A percentile compares a stretch with the other conserved stretches of the same genome.
Conservation (phyloP, 2,888 invertebrate genomes). For the Melangyna quadrimaculata region DNA sequence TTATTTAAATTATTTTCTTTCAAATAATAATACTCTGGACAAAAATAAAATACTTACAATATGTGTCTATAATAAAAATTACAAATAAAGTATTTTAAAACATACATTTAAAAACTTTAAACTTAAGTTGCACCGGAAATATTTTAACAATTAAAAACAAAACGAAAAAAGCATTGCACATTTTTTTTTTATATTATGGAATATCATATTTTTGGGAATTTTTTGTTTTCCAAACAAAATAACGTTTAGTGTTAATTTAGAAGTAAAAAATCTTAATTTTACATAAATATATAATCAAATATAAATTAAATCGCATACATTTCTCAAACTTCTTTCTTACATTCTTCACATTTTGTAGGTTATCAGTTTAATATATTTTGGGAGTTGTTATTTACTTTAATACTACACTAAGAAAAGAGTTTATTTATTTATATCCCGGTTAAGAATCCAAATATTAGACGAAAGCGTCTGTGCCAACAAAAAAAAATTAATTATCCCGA, state of each 20-base stretch:
- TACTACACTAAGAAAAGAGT: too few relatives aligned
- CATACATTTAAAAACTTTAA: constrained; percentile 24
- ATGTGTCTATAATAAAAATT: constrained; percentile 36
- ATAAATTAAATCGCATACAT: neutral
- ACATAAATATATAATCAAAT: neutral
- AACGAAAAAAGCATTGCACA: constrained; percentile 32
- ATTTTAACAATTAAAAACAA: constrained; percentile 13
- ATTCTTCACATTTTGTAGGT: neutral
- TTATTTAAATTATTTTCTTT: constrained; percentile 25
- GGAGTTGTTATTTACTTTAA: too few relatives aligned
- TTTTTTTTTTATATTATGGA: constrained; percentile 33
- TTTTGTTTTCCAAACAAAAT: constrained; percentile 13
- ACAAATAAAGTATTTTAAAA: constrained; percentile 5
- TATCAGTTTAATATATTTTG: too few relatives aligned
- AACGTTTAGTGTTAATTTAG: constrained; percentile 21
- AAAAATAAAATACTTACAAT: constrained; percentile 25
- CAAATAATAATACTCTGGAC: constrained; percentile 48
- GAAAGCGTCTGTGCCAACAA: too few relatives aligned
- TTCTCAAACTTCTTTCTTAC: neutral
- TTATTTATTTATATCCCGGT: too few relatives aligned
- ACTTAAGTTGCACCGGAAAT: constrained; percentile 37
- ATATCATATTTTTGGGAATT: constrained; percentile 45
- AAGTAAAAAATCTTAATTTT: neutral
- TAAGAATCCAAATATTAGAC: too few relatives aligned
- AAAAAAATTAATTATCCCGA: too few relatives aligned